Evolutionary conservation across 2,113 vertebrate genomes (phyloP), one percentile per base, ranked within the genome.

Genomic region (Thamnaconus septentrionalis): DNA sequence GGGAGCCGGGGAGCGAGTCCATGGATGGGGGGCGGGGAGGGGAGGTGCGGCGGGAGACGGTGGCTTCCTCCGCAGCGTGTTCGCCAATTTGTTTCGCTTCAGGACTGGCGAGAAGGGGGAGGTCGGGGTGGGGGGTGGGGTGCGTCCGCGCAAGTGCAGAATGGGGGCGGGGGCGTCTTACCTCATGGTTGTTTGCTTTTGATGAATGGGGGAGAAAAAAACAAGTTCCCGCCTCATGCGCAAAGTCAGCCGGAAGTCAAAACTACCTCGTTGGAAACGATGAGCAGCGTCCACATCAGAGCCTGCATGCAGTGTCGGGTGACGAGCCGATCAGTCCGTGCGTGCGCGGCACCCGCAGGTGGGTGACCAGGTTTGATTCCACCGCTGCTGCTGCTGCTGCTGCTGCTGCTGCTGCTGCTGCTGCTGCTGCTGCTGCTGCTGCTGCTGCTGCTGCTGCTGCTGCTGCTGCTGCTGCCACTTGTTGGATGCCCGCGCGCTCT

Each of bases 401-500:
- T 31, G 18, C 18, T 31, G 18, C 18, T 31, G 18, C 18, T 31
- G 18, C 18, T 31, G 18, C 18, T 31, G 18, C 18, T 31, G 71
- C 64, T 69, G 41, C 42, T 8, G 56, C 55, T 44, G 70, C 70
- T 68, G 78, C 83, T 31, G 18, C 18, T 31, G 18, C 18, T 31
- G 18, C 18, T 31, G 18, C 18, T 31, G 18, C 18, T 31, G 18
- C 18, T 31, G 18, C 18, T 31, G 18, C 18, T 31, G 18, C 18
- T 31, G 71, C 64, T 69, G 41, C 42, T 8, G 56, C 55, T 44
- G 70, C 70, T 68, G 78, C 83, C 88, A 90, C 88, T 86, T 90
- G 88, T 90, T 90, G 88, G 86, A 88, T 80, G 9, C 66, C 56
- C 58, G 86, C 83, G 73, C 81, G 74, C 71, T 41, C 66, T 75